Evolutionary conservation across 2,113 vertebrate species (phyloP).

Genomic region (Piprites chloris): DNA sequence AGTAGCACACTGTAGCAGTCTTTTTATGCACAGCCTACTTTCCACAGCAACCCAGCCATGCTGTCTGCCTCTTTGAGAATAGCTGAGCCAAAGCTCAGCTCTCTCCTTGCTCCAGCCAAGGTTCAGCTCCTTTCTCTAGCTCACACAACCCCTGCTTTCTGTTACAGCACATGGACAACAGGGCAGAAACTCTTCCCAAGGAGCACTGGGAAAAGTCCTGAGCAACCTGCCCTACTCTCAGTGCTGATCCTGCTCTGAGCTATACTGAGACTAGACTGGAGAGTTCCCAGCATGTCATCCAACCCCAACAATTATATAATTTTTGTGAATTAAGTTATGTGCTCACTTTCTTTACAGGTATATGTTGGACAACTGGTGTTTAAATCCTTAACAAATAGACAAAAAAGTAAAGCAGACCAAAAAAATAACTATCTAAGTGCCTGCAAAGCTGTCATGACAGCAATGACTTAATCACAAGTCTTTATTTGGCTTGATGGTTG

Average conservation of each 20-base stretch:
- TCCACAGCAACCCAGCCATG: background rate
- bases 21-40: background rate
- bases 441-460: background rate
- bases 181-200: background rate
- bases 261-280: background rate
- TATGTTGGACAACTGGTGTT: background rate
- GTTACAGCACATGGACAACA: background rate
- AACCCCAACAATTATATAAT: rapidly evolving
- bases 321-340: background rate
- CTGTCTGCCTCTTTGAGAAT: background rate
- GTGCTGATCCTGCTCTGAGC: background rate
- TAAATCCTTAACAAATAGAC: background rate
- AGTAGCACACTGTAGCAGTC: background rate
- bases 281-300: background rate
- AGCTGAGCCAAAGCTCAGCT: background rate
- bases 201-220: background rate
- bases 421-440: background rate
- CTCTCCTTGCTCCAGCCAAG: background rate
- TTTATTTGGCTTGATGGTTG: background rate
- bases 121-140: background rate
- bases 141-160: background rate
- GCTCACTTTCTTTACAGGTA: background rate
- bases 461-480: background rate
- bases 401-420: background rate
- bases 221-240: background rate